Evolutionary conservation across 2,888 invertebrate genomes (phyloP), one percentile per base, ranked within the genome.

Genomic region (Cylloceria caligata): DNA sequence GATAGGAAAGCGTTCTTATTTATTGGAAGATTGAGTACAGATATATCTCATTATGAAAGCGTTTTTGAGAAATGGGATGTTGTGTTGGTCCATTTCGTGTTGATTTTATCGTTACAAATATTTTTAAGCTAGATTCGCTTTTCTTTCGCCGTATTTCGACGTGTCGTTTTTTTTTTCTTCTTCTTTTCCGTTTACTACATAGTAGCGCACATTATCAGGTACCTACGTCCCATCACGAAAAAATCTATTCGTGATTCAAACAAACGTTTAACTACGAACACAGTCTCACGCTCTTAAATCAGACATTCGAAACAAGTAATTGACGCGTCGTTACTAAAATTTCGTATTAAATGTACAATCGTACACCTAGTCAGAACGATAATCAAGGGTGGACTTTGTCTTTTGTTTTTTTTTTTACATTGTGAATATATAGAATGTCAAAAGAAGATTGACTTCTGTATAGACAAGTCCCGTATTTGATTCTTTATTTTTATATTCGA

Each of bases 161-260:
- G 73, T 39, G 11, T 71, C 34, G 39, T 9, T 39, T 39, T 62
- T 36, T 62, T 16, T 47, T 64, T 36, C 19, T 68, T 34, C 24
- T 7, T 74, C 34, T n/a, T 21, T 34, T 65, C 42, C 60, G 45
- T 72, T 81, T 64, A 47, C 81, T 81, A 78, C 47, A 74, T 30
- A 62, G 57, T 78, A 73, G 69, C 77, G 69, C 74, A 68, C 71
- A 71, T 78, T 49, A 74, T 81, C 81, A 81, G 81, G 81, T 81
- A 81, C 81, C 81, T 78, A 81, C 64, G 78, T 78, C 81, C 81
- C 74, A 81, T 74, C 74, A 74, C 77, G 62, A 74, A 73, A 73
- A 60, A 24, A 69, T 65, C 2, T 9, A 67, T 76, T 36, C 69
- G 69, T 19, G 34, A 76, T 19, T 21, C 30, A 34, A 49, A 71